Evolutionary conservation across 2,888 invertebrate genomes (phyloP), one percentile per base, ranked within the genome.

Genomic region (Mythimna lalbum): DNA sequence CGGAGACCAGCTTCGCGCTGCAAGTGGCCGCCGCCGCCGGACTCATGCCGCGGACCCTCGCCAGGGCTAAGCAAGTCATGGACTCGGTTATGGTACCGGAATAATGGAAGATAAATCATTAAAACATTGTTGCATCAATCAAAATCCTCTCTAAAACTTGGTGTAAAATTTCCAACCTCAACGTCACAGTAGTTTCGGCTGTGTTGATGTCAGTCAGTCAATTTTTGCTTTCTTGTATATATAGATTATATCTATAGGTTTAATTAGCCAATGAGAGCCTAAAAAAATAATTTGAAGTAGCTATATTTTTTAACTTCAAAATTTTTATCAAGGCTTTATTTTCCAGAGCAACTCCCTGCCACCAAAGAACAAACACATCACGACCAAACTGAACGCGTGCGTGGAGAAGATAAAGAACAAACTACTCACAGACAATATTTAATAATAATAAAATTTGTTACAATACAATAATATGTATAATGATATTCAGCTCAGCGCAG

Each of bases 21-120:
- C 96, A 96, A 59, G 97, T 97, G 59, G 98, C 98, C 0, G 92
- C 91, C 19, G 93, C 95, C 64, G 96, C 96, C 63, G 98, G 97
- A 0, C 89, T 98, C 9, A 93, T 96, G 19, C 78, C 86, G 1
- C 82, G 88, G 0, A 90, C 97, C 10, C 91, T 97, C 1, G 84
- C 93, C 4, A 91, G 98, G 60, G 97, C 97, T 0, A 80, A 86
- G 19, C 86, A 93, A 67, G 95, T 97, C 74, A 87, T 94, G 80
- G 83, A 90, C 1, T 89, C 90, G 69, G 85, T 95, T 50, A 87
- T 86, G 90, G 94, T 94, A 81, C 62, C 43, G 7, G 17, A 52
- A 49, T 31, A 31, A 31, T 31, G 31, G 31, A 31, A 6, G 2
- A 49, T 36, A n/a, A n/a, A n/a, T n/a, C n/a, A n/a, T n/a, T n/a